These are phyloP conservation scores for Nemoura dubitans DNA, from an alignment of 2,888 invertebrate species.

Conservation along the genomic window DNA sequence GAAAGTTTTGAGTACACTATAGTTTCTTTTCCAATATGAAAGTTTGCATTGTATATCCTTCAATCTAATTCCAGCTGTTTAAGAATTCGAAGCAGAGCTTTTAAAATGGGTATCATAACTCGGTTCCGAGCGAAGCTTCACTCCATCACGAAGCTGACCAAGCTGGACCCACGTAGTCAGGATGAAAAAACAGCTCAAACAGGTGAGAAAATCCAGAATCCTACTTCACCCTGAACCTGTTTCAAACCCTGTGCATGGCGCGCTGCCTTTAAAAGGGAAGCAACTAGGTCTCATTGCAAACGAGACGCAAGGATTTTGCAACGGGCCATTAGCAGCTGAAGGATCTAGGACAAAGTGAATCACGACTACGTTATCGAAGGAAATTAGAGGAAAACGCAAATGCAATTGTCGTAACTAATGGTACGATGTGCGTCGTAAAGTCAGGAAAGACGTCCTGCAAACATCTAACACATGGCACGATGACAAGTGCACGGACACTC, in stretches of 20 bases:
- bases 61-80: neutral
- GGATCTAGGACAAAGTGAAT: neutral
- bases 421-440: neutral
- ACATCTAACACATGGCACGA: neutral
- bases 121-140: conserved; percentile 72
- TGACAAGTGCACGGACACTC: neutral
- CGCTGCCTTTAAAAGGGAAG: neutral
- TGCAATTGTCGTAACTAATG: neutral
- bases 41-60: too few species aligned
- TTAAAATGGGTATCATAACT: conserved; percentile 75
- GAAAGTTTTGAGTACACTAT: neutral
- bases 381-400: neutral
- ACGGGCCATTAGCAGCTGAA: neutral
- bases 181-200: conserved; percentile 77
- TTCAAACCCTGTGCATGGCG: too few species aligned
- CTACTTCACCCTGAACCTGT: too few species aligned
- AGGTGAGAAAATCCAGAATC: conserved; percentile 61
- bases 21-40: too few species aligned
- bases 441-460: neutral
- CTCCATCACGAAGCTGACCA: conserved; percentile 69
- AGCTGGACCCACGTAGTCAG: conserved; percentile 68
- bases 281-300: neutral
- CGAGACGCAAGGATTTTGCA: neutral
- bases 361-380: neutral
- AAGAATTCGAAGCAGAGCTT: neutral